These are phyloP conservation scores for Orientallactaga bullata DNA, from an alignment of 2,113 vertebrate species.

Conservation along the genomic window DNA sequence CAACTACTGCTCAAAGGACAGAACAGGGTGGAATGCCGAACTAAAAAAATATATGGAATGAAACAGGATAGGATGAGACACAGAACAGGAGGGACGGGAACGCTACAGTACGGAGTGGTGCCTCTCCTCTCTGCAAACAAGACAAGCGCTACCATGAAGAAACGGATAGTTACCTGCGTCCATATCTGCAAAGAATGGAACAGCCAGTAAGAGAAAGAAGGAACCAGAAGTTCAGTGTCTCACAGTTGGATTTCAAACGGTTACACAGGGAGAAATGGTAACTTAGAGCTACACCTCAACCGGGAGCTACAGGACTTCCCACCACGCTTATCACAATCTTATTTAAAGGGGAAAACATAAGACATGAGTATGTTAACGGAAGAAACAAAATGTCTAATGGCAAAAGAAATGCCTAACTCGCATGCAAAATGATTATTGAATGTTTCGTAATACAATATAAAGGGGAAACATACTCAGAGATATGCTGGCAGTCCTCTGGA, in stretches of 20 bases:
- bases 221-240: constrained; percentile 93
- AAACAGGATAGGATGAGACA: constrained; percentile 86
- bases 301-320: constrained; percentile 61
- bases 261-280: constrained; percentile 85
- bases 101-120: constrained; percentile 81
- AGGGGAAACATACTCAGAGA: constrained; percentile 7
- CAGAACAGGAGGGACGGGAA: constrained; percentile 80
- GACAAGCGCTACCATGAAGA: constrained; percentile 86
- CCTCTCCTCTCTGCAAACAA: constrained; percentile 83
- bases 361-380: constrained; percentile 58
- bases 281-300: constrained; percentile 55
- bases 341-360: background rate
- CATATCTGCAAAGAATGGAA: constrained; percentile 98
- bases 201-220: constrained; percentile 92
- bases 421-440: constrained; percentile 41
- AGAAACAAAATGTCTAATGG: constrained; percentile 47
- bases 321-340: background rate
- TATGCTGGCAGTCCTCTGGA: background rate
- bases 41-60: constrained; percentile 77
- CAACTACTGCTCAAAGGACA: constrained; percentile 81
- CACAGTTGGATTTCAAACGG: constrained; percentile 85
- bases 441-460: background rate
- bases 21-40: constrained; percentile 85
- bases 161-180: constrained; percentile 98
- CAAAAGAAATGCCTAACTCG: constrained; percentile 3